A percentile compares a stretch with the other conserved stretches of the same genome.
Conservation (phyloP, 2,888 invertebrate species). For the Drosophila eohydei region DNA sequence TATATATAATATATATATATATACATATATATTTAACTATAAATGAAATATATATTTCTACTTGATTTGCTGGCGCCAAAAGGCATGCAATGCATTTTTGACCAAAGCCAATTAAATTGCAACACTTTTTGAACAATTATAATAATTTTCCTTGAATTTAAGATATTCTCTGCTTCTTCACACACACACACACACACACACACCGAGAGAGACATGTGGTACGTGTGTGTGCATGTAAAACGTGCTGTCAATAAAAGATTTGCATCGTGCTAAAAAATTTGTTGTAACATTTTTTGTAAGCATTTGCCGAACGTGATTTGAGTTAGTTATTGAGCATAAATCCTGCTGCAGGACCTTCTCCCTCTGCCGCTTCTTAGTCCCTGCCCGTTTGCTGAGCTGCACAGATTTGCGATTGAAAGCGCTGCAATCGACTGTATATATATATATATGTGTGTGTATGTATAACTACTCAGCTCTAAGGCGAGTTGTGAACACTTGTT, state of each 20-base stretch:
- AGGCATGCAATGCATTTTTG: conserved; percentile 25
- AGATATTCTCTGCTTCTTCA: conserved; percentile 12
- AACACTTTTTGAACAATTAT: conserved; percentile 13
- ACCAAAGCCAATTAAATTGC: conserved; percentile 53
- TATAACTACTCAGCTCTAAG: not conserved
- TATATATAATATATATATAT: not conserved
- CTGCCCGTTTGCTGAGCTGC: conserved; percentile 38
- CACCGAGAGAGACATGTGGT: conserved; percentile 22
- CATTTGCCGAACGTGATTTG: conserved; percentile 80
- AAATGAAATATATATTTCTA: conserved; percentile 40
- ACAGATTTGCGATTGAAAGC: conserved; percentile 23
- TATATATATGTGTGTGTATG: not conserved
- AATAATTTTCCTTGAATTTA: conserved; percentile 1
- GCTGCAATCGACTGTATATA: conserved; percentile 1
- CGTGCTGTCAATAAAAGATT: conserved; percentile 80
- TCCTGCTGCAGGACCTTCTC: conserved; percentile 15
- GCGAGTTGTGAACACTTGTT: not conserved
- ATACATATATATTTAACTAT: conserved; percentile 26
- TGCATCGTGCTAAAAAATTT: conserved; percentile 67
- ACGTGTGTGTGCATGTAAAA: conserved; percentile 67
- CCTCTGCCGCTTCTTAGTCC: not conserved
- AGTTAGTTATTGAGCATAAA: conserved; percentile 72
- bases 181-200: conserved; percentile 21
- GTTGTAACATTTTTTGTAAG: conserved; percentile 71
- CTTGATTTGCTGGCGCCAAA: conserved; percentile 23